Evolutionary conservation across 37 sponge, comb jelly and placozoan genomes (phyloP), one percentile per base, ranked within the genome.

Genomic region (Axinella damicornis): DNA sequence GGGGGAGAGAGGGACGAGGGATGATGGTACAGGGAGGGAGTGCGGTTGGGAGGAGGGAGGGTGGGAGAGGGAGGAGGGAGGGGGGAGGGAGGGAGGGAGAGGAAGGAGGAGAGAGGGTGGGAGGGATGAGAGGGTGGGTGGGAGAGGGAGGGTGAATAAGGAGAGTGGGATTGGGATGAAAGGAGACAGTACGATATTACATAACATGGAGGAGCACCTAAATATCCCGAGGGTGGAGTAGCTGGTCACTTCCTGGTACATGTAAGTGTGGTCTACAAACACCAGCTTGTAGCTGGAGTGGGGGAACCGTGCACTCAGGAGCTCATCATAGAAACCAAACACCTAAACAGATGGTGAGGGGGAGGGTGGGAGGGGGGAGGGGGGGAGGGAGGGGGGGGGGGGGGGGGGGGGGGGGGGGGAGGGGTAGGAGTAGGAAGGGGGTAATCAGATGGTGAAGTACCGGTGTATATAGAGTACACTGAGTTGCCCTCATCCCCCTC

Each of bases 211-310:
- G 27, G 27, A 40, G 2, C 4, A 41, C 22, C 54, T 5, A 9
- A 5, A 16, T 39, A 9, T 34, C 52, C n/a, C n/a, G n/a, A n/a
- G n/a, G n/a, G n/a, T n/a, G n/a, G n/a, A n/a, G n/a, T n/a, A n/a
- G n/a, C n/a, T n/a, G n/a, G n/a, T n/a, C n/a, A n/a, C n/a, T 27
- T 71, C 14, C 72, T 27, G n/a, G n/a, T n/a, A 15, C n/a, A 27
- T 74, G 14, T 39, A n/a, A n/a, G n/a, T n/a, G n/a, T 59, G 52
- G n/a, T n/a, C n/a, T n/a, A n/a, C n/a, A n/a, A n/a, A n/a, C n/a
- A n/a, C n/a, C n/a, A n/a, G 76, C 90, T 88, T 98, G 97, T 22
- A 96, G 76, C 6, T 22, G 24, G 91, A 65, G 57, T 81, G 71
- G 30, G 95, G 92, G 95, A 57, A 82, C 53, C 65, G 13, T 76